Conservation (phyloP, 2,888 invertebrate genomes). For the Rapana venosa region DNA sequence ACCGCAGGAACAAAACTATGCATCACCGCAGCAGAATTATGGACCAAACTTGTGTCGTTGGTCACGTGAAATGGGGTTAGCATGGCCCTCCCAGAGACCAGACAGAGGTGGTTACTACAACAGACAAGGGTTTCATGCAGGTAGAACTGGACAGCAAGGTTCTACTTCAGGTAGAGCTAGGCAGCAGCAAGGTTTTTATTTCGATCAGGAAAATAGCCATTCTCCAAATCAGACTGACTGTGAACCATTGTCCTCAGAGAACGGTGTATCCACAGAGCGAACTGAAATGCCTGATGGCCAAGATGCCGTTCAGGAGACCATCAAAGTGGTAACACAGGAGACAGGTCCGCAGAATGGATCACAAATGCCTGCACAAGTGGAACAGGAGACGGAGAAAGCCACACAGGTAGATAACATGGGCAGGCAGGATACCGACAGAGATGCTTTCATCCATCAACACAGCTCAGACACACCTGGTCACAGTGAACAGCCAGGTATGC, state of each 20-base stretch:
- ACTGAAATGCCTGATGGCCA: neutral
- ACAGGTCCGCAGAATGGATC: neutral
- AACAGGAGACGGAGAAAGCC: neutral
- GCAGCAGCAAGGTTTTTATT: neutral
- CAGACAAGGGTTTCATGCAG: neutral
- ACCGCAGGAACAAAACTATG: too few species aligned
- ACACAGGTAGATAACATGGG: neutral
- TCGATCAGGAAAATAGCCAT: too few species aligned
- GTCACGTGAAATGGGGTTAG: neutral
- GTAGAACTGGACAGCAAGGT: neutral
- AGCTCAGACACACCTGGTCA: neutral
- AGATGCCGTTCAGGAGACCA: neutral
- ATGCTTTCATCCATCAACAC: neutral
- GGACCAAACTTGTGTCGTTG: neutral
- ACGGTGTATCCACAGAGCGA: too few species aligned
- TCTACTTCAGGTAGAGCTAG: neutral
- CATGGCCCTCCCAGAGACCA: neutral
- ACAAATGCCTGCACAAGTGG: neutral
- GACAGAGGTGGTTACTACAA: neutral
- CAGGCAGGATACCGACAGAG: neutral
- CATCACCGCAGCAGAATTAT: neutral
- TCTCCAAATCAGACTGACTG: neutral
- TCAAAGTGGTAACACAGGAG: neutral
- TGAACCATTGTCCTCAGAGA: neutral
- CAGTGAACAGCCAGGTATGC: neutral